Percentiles rank a stretch among this genome's conserved stretches.
These are phyloP conservation scores for Enteromius treurensis DNA, from an alignment of 2,797 vertebrate genomes.

Conservation along the genomic window DNA sequence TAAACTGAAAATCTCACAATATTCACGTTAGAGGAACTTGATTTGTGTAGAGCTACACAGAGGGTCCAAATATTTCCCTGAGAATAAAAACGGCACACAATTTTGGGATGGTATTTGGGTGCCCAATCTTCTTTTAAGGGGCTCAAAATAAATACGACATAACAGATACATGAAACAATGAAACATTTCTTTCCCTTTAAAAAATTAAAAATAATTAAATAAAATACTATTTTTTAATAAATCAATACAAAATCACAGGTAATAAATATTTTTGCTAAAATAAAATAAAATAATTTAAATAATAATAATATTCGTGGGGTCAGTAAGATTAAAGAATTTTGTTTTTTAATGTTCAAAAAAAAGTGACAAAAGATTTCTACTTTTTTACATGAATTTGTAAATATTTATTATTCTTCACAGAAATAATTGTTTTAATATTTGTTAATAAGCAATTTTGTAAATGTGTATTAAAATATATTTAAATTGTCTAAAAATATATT, in stretches of 20 bases:
- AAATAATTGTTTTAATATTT: neutral
- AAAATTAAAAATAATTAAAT: too few species aligned
- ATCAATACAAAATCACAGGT: too few species aligned
- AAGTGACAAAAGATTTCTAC: slow-evolving; percentile 2
- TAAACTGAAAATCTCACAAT: neutral
- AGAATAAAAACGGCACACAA: neutral
- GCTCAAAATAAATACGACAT: neutral
- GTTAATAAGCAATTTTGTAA: neutral
- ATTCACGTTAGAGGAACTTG: neutral
- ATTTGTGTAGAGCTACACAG: neutral
- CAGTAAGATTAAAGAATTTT: neutral
- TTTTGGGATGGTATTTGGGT: neutral
- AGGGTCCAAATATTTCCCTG: neutral
- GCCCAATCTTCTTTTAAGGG: neutral
- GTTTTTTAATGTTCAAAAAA: neutral
- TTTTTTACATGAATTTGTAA: neutral
- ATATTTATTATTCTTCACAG: neutral
- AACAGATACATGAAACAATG: neutral
- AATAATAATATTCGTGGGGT: too few species aligned
- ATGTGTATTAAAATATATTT: neutral
- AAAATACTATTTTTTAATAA: too few species aligned
- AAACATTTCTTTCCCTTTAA: neutral
- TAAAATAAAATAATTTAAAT: too few species aligned
- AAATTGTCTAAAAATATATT: too few species aligned
- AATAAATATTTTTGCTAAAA: too few species aligned